Conservation (phyloP, 2,888 invertebrate genomes). For the Hirtodrosophila histrioides region DNA sequence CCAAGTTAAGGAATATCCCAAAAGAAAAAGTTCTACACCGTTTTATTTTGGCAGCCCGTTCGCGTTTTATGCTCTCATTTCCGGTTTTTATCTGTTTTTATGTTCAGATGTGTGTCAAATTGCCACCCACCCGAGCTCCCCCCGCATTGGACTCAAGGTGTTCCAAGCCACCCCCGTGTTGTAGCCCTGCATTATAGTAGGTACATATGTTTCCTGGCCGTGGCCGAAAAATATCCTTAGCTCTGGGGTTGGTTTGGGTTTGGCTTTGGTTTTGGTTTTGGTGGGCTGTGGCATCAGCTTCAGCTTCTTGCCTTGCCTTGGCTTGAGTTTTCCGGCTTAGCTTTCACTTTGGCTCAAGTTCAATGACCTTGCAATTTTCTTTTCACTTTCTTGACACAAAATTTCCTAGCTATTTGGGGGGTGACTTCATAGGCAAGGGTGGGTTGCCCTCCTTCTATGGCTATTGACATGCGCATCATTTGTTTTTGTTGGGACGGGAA, state of each 20-base stretch:
- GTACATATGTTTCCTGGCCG: slow-evolving; percentile 9
- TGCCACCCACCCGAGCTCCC: slow-evolving; percentile 19
- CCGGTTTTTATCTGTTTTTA: slow-evolving; percentile 58
- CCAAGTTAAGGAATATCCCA: neutral
- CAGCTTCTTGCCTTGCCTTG: slow-evolving; percentile 12
- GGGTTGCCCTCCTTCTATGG: slow-evolving; percentile 32
- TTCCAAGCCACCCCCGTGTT: slow-evolving; percentile 46
- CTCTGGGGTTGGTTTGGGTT: slow-evolving; percentile 51
- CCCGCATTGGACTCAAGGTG: slow-evolving; percentile 34
- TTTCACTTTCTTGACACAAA: slow-evolving; percentile 69
- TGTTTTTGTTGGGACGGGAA: slow-evolving; percentile 8
- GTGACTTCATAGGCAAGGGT: slow-evolving; percentile 46
- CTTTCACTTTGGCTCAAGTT: slow-evolving; percentile 59
- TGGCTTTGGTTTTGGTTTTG: neutral
- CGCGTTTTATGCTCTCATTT: slow-evolving; percentile 56
- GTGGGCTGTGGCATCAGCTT: slow-evolving; percentile 26
- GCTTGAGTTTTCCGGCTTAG: slow-evolving; percentile 49
- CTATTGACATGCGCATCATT: slow-evolving; percentile 70
- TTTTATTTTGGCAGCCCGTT: slow-evolving; percentile 25
- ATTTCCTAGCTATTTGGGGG: slow-evolving; percentile 39
- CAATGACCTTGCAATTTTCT: slow-evolving; percentile 74
- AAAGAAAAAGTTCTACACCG: slow-evolving; percentile 5
- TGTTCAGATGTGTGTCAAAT: slow-evolving; percentile 68
- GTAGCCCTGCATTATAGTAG: slow-evolving; percentile 15
- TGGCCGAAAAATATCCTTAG: slow-evolving; percentile 20